Conservation (phyloP, 2,113 vertebrate species). For the Excalfactoria chinensis region DNA sequence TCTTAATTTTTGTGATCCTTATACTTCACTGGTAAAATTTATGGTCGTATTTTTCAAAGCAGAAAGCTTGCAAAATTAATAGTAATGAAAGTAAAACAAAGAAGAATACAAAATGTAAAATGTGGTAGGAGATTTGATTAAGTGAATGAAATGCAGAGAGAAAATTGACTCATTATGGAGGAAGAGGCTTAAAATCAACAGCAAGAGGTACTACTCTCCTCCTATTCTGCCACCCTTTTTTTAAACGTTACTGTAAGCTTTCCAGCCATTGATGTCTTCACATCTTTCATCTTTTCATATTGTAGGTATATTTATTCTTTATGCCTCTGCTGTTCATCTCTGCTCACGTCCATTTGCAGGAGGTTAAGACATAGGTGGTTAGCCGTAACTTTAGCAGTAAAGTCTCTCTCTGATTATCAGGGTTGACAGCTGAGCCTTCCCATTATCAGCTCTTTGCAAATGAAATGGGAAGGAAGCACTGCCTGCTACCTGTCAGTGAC, state of each 20-base stretch:
- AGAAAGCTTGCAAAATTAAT: slow-evolving; percentile 67
- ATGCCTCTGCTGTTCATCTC: slow-evolving; percentile 29
- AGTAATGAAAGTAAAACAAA: not conserved
- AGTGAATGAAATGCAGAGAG: slow-evolving; percentile 34
- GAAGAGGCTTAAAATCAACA: slow-evolving; percentile 25
- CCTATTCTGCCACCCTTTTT: not conserved
- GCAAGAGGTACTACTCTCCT: slow-evolving; percentile 5
- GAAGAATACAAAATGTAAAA: slow-evolving; percentile 4
- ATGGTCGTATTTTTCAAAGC: slow-evolving; percentile 58
- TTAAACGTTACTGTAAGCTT: slow-evolving; percentile 58
- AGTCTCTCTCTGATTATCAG: not conserved
- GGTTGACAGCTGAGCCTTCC: not conserved
- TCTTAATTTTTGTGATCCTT: slow-evolving; percentile 55
- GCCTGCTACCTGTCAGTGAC: not conserved
- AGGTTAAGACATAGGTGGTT: not conserved
- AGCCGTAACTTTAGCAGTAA: not conserved
- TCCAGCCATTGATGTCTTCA: slow-evolving; percentile 8
- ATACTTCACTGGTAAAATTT: slow-evolving; percentile 43
- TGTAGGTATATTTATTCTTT: slow-evolving; percentile 39
- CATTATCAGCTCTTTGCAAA: not conserved
- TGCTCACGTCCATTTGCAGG: slow-evolving; percentile 2
- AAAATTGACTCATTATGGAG: slow-evolving; percentile 32
- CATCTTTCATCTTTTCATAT: slow-evolving; percentile 19
- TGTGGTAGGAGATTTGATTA: slow-evolving; percentile 15
- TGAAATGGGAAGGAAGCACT: not conserved